A percentile compares a stretch with the other conserved stretches of the same genome.
Conservation (phyloP, 2,797 vertebrate species). For the Phoeniculus purpureus region DNA sequence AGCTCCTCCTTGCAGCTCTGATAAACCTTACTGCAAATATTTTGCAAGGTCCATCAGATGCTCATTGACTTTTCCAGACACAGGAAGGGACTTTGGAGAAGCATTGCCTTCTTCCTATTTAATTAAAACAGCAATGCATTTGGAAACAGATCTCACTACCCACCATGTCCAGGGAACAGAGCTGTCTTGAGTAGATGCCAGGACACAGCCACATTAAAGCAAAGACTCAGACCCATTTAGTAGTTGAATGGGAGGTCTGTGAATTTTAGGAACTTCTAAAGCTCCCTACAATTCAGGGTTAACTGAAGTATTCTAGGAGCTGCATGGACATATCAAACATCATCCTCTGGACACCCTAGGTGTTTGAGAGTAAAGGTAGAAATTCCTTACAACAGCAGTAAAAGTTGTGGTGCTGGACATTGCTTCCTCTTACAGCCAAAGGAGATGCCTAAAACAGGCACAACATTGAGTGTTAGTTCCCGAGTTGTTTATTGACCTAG, state of each 20-base stretch:
- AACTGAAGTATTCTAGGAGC: not conserved
- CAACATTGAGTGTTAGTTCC: not conserved
- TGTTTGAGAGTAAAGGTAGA: not conserved
- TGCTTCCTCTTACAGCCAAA: not conserved
- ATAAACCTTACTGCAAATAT: constrained; percentile 7
- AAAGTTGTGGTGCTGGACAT: not conserved
- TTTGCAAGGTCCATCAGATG: constrained; percentile 21
- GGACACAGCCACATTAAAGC: not conserved
- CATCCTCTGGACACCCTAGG: not conserved
- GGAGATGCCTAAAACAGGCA: not conserved
- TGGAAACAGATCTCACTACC: not conserved
- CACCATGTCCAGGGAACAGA: not conserved
- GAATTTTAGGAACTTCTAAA: not conserved
- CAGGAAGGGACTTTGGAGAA: not conserved
- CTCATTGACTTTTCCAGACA: constrained; percentile 1
- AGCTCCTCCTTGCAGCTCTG: not conserved
- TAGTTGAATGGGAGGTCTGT: not conserved
- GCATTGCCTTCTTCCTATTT: not conserved
- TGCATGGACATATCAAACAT: not conserved
- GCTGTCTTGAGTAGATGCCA: not conserved
- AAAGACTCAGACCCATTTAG: not conserved
- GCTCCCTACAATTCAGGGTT: not conserved
- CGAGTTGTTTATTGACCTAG: not conserved
- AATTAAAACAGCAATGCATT: not conserved
- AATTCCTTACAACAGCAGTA: not conserved